A percentile compares a stretch with the other conserved stretches of the same genome.
Evolutionary conservation across 2,113 vertebrate species (phyloP).

Genomic region (Albula glossodonta): DNA sequence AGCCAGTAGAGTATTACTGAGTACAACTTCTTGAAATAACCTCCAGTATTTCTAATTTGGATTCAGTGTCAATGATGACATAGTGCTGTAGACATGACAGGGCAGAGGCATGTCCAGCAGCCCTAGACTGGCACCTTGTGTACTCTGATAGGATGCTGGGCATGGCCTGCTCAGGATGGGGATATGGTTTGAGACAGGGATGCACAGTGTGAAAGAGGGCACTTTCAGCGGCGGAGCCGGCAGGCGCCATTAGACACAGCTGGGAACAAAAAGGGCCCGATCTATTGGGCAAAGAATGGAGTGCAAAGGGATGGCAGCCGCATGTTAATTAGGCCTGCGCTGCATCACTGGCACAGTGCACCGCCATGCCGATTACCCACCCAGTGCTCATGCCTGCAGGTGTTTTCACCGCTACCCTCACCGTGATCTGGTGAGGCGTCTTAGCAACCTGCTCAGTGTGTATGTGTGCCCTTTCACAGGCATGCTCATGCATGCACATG

Average conservation of each 20-base stretch:
- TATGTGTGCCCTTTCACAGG: too few relatives aligned
- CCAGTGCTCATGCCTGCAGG: constrained; percentile 41
- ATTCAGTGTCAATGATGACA: too few relatives aligned
- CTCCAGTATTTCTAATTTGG: too few relatives aligned
- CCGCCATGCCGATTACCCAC: constrained; percentile 42
- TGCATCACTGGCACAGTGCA: constrained; percentile 36
- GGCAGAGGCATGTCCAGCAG: constrained; percentile 63
- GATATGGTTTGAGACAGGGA: constrained; percentile 20
- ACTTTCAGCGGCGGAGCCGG: constrained; percentile 68
- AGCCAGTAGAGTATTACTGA: too few relatives aligned
- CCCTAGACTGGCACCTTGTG: constrained; percentile 30
- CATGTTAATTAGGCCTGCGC: constrained; percentile 74
- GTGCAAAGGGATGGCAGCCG: constrained; percentile 65
- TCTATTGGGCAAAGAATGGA: constrained; percentile 68
- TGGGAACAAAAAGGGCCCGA: constrained; percentile 73
- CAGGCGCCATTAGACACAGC: constrained; percentile 74
- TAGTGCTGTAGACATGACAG: too few relatives aligned
- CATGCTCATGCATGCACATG: too few relatives aligned
- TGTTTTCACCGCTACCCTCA: constrained; percentile 12
- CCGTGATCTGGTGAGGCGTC: neutral
- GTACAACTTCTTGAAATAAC: too few relatives aligned
- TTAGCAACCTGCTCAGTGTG: too few relatives aligned
- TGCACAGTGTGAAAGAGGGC: constrained; percentile 71
- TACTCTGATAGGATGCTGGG: neutral
- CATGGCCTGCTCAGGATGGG: constrained; percentile 17